phyloP scores from a whole-genome alignment of 1,140 invertebrate species.

The Prorops nasuta region DNA sequence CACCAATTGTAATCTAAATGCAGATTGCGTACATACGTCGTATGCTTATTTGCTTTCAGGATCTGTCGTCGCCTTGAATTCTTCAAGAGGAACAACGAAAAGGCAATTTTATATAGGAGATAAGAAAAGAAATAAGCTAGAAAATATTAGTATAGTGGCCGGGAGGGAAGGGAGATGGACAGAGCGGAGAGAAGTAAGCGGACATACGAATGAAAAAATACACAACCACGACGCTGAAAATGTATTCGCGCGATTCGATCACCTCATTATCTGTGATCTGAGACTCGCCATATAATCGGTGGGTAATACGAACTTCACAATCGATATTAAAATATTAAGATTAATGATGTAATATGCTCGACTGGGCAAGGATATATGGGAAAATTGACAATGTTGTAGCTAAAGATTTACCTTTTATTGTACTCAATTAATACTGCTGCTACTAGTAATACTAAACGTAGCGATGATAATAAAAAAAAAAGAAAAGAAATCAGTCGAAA shows the following conservation, averaged over 20 bases:
- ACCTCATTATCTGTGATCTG: slow-evolving; percentile 56
- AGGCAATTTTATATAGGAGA: slow-evolving; percentile 29
- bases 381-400: no score
- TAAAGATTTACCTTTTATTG: no score
- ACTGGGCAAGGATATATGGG: slow-evolving; percentile 22
- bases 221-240: no score
- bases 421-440: no score
- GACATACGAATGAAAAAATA: slow-evolving; percentile 7
- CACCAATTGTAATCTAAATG: no score
- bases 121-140: neutral
- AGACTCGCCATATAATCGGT: slow-evolving; percentile 29
- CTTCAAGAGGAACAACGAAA: slow-evolving; percentile 41
- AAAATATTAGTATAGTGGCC: no score
- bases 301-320: slow-evolving; percentile 10
- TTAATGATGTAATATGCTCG: slow-evolving; percentile 25
- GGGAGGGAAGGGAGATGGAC: slow-evolving; percentile 6
- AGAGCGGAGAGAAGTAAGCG: slow-evolving; percentile 8
- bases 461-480: no score
- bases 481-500: no score
- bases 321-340: slow-evolving; percentile 48
- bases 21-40: slow-evolving; percentile 40
- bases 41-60: slow-evolving; percentile 55
- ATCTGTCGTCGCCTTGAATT: slow-evolving; percentile 59
- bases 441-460: no score
- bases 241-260: slow-evolving; percentile 51